Evolutionary conservation across 2,888 invertebrate species (phyloP).

Genomic region (Monochamus alternatus): DNA sequence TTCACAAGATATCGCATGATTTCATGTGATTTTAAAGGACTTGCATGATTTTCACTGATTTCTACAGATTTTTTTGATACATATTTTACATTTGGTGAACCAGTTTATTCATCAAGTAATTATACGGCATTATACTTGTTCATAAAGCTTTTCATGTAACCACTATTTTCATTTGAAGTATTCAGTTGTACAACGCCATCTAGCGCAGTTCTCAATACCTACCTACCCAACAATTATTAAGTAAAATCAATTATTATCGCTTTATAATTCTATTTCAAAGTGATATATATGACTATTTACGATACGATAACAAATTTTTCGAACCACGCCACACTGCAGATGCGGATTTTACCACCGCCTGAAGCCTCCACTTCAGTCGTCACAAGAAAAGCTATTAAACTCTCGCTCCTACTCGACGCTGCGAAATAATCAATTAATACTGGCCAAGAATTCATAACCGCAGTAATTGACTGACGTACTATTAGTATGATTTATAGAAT

Average conservation of each 20-base stretch:
- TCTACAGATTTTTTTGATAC: too few relatives aligned
- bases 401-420: constrained; percentile 16
- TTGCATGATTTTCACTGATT: too few relatives aligned
- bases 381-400: constrained; percentile 18
- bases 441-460: constrained; percentile 21
- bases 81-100: too few relatives aligned
- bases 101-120: too few relatives aligned
- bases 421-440: constrained; percentile 23
- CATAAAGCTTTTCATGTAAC: too few relatives aligned
- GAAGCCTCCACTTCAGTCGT: constrained; percentile 1
- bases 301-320: background rate
- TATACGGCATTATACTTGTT: too few relatives aligned
- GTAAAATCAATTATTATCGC: background rate
- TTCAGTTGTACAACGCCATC: too few relatives aligned
- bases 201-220: too few relatives aligned
- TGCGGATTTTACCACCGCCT: background rate
- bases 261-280: background rate
- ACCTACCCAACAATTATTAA: too few relatives aligned
- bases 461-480: constrained; percentile 46
- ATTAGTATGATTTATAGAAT: constrained; percentile 50
- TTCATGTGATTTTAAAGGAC: too few relatives aligned
- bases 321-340: background rate
- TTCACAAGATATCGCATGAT: too few relatives aligned
- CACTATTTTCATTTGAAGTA: too few relatives aligned
- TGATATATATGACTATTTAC: background rate